Percentiles rank a stretch among this genome's conserved stretches.
Conservation (phyloP, 2,797 vertebrate species). For the Mus minutoides region DNA sequence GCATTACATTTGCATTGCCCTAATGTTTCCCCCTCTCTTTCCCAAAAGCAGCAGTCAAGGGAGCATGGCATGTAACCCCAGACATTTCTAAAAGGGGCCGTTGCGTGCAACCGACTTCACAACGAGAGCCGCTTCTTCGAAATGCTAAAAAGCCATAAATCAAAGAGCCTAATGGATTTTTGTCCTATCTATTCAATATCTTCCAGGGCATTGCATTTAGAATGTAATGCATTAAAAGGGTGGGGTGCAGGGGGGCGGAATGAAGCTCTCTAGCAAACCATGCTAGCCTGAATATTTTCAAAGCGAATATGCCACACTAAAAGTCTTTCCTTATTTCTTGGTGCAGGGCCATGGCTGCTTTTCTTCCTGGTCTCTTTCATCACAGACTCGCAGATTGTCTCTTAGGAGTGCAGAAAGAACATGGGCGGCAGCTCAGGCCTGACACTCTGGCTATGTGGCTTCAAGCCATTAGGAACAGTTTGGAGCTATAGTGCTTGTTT, state of each 20-base stretch:
- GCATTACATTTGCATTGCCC: neutral
- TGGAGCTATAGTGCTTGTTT: neutral
- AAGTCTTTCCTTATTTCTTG: neutral
- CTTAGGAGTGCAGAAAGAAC: neutral
- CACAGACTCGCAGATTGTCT: neutral
- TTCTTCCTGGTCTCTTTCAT: neutral
- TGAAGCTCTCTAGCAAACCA: neutral
- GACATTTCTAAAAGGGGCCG: slow-evolving; percentile 49
- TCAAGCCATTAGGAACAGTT: neutral
- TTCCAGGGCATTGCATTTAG: slow-evolving; percentile 48
- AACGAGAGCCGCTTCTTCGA: neutral
- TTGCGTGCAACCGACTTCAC: neutral
- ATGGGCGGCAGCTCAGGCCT: rapidly evolving
- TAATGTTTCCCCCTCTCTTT: neutral
- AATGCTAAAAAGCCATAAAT: slow-evolving; percentile 65
- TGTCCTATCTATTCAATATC: slow-evolving; percentile 44
- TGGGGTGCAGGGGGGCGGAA: no score
- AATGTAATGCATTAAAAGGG: neutral
- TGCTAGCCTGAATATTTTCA: neutral
- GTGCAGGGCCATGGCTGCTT: neutral
- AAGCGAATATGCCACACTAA: neutral
- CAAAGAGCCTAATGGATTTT: slow-evolving; percentile 63
- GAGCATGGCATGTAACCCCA: neutral
- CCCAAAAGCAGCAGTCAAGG: neutral
- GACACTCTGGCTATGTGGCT: neutral